Base-by-base conservation (phyloP, 2,113 vertebrate genomes). In the Cyrtonyx montezumae region DNA sequence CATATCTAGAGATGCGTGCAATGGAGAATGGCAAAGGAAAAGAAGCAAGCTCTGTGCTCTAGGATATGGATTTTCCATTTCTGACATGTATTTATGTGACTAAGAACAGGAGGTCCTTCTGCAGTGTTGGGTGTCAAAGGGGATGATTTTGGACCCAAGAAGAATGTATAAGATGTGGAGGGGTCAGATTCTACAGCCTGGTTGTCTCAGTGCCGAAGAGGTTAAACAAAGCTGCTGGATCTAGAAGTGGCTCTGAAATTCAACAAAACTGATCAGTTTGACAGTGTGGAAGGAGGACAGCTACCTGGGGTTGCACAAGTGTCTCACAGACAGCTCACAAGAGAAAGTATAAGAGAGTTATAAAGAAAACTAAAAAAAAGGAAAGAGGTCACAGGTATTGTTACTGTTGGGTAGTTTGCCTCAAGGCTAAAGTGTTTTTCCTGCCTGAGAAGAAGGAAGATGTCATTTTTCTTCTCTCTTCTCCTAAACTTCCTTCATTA, bases 1-100 rank as follows among this genome's bases (percentile, higher is more conserved):
- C 23, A 20, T 26, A 18, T 5, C 30, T 0, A 0, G 42, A 78
- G 42, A 3, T 56, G 14, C 3, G 0, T 20, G 8, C 3, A 6
- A 70, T 6, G 5, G 63, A 77, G 58, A 76, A 53, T 6, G 3
- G 19, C 37, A 79, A 36, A 61, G 22, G 12, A 62, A 48, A 68
- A 77, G 32, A 21, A 51, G 34, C 40, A 3, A 20, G 4, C 3
- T 10, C 45, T 59, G n/a, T 62, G 28, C 18, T 80, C 86, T 74
- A 80, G 22, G 6, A 51, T 40, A 30, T 0, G 11, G 19, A 43
- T 56, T 87, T 82, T 59, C 66, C 5, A 25, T 46, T 81, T 63
- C 67, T 34, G 25, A 34, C 3, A 22, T 49, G 10, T 26, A 36
- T n/a, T 46, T 81, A 26, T 81, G 26, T 82, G 48, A 36, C 1